Evolutionary conservation across 1,140 invertebrate genomes (phyloP).

Genomic region (Dreissena rostriformis): DNA sequence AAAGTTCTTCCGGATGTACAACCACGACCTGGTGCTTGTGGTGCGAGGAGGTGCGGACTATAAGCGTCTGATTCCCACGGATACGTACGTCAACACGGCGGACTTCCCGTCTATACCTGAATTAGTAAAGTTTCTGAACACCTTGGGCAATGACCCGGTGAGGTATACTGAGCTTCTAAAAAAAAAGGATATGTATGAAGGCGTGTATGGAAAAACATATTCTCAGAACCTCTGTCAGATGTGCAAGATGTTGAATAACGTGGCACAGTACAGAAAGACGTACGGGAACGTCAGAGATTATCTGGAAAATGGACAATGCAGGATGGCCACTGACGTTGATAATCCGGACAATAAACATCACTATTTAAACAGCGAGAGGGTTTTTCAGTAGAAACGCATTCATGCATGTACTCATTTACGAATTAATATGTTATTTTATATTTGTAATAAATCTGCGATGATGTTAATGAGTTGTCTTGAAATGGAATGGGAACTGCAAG

Average conservation of each 20-base stretch:
- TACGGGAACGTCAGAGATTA: not conserved
- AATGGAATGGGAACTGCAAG: no score
- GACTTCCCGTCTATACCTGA: not conserved
- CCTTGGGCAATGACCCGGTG: not conserved
- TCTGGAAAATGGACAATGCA: slow-evolving; percentile 2
- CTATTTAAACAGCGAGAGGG: no score
- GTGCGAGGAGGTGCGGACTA: slow-evolving; percentile 25
- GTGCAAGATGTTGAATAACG: not conserved
- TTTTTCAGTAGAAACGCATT: no score
- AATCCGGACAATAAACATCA: no score
- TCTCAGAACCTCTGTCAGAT: not conserved
- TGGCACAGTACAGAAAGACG: not conserved
- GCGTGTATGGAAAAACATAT: not conserved
- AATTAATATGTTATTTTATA: no score
- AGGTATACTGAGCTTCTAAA: not conserved
- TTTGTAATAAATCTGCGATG: no score
- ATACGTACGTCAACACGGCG: slow-evolving; percentile 29
- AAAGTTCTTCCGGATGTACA: slow-evolving; percentile 89
- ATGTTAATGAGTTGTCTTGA: no score
- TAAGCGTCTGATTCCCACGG: not conserved
- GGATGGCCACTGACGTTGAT: not conserved
- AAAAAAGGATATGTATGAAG: not conserved
- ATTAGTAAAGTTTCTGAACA: slow-evolving; percentile 2
- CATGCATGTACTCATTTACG: no score
- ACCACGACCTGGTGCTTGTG: slow-evolving; percentile 5